Evolutionary conservation across 1,140 invertebrate species (phyloP), one percentile per base, ranked within the genome.

Genomic region (Aplysia californica): DNA sequence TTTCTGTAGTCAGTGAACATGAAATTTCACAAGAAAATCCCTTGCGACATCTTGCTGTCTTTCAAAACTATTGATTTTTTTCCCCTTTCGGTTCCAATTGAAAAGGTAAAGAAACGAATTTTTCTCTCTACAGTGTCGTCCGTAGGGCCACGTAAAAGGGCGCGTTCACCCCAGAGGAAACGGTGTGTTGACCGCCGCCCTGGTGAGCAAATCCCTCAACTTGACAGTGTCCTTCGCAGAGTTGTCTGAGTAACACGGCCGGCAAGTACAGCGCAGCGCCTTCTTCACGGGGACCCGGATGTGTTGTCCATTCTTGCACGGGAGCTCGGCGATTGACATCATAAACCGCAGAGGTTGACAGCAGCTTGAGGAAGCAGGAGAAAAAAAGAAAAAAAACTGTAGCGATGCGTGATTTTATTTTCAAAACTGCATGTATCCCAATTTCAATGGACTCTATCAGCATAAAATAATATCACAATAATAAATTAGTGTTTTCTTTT

Each of bases 251-350:
- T 69, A 44, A 23, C 67, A 69, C 1, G 67, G 67, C 10, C 67
- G 39, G 35, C 67, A 69, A 2, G 67, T 26, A n/a, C 67, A 69
- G 6, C n/a, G 41, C 29, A 50, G 29, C 1, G 23, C 67, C 20
- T 69, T 33, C 67, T 69, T 69, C 41, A 69, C 26, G 23, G 67
- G 67, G 26, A 69, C 67, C n/a, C 67, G 38, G 3, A 69, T 5
- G 41, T 55, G 38, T 23, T 69, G 41, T 1, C 67, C 67, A 33
- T 69, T 55, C 23, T 33, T 69, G 67, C 67, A 69, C 1, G 39
- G 67, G 5, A 69, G 21, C 26, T 55, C 5, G 6, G 67, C 67
- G 26, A 69, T 55, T 15, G 67, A 44, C 1, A 55, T 15, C 26
- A 29, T 69, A 31, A 50, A 69, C 4, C 67, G 29, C 15, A 69